A percentile compares a stretch with the other conserved stretches of the same genome.
phyloP scores from a whole-genome alignment of 2,797 vertebrate genomes.

The Pempheris klunzingeri region DNA sequence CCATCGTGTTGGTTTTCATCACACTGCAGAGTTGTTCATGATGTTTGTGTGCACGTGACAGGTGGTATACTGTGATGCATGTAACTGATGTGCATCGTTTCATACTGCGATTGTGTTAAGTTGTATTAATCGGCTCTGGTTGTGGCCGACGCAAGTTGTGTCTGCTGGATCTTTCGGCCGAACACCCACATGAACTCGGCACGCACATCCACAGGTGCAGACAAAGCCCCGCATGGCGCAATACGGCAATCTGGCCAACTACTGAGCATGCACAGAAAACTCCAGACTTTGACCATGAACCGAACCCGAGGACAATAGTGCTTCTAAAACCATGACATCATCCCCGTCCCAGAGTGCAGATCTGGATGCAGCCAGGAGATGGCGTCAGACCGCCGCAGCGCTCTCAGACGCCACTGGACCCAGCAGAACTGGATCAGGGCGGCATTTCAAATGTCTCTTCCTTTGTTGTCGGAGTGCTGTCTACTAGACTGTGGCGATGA shows the following conservation, averaged over 20 bases:
- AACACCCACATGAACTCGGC: background rate
- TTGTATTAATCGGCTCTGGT: background rate
- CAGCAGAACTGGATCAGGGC: constrained; percentile 60
- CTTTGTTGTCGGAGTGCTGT: constrained; percentile 82
- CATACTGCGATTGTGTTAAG: background rate
- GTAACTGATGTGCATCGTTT: background rate
- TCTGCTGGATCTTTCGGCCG: constrained; percentile 3
- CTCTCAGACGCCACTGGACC: constrained; percentile 1
- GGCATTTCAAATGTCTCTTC: constrained; percentile 65
- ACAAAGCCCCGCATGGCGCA: constrained; percentile 71
- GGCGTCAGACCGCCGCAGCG: constrained; percentile 62
- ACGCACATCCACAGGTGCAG: constrained; percentile 55
- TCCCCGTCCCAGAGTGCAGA: constrained; percentile 43
- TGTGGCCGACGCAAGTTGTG: background rate
- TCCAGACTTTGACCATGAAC: constrained; percentile 74
- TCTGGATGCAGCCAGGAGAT: constrained; percentile 56
- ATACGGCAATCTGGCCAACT: constrained; percentile 63
- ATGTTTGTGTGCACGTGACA: background rate
- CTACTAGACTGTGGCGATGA: constrained; percentile 74
- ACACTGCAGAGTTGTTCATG: constrained; percentile 14
- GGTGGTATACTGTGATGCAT: rapidly evolving
- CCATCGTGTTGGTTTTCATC: constrained; percentile 8
- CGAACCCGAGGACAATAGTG: constrained; percentile 76
- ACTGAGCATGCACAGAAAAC: constrained; percentile 80
- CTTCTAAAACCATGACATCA: constrained; percentile 81